Evolutionary conservation across 2,113 vertebrate species (phyloP).

Genomic region (Paracanthobrama guichenoti): DNA sequence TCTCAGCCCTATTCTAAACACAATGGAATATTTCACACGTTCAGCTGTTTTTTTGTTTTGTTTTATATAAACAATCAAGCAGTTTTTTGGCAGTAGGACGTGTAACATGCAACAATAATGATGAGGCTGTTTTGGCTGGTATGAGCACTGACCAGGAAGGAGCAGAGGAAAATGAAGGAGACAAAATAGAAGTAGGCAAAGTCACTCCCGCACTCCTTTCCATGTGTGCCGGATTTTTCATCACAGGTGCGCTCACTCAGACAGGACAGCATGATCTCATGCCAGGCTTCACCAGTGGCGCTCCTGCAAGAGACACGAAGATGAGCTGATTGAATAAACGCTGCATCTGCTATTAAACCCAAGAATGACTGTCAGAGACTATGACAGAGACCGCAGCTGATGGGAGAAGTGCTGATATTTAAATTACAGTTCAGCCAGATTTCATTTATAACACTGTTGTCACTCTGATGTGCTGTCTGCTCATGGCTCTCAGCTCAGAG

Average conservation of each 20-base stretch:
- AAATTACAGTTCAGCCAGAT: constrained; percentile 12
- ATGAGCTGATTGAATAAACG: neutral
- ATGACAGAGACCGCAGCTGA: neutral
- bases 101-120: neutral
- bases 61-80: neutral
- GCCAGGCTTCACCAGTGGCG: constrained; percentile 94
- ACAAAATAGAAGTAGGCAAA: constrained; percentile 98
- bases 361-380: neutral
- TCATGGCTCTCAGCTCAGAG: neutral
- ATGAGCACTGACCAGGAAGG: constrained; percentile 88
- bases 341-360: neutral
- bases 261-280: constrained; percentile 95
- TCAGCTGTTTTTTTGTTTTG: neutral
- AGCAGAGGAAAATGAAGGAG: constrained; percentile 97
- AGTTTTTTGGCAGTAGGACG: neutral
- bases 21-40: neutral
- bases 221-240: constrained; percentile 71
- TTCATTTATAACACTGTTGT: constrained; percentile 28
- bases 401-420: constrained; percentile 3
- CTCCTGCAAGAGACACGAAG: constrained; percentile 76
- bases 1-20: constrained; percentile 1
- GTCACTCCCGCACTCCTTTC: constrained; percentile 89
- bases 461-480: constrained; percentile 10
- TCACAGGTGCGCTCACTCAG: constrained; percentile 85
- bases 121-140: neutral